Evolutionary conservation across 2,113 vertebrate species (phyloP).

Genomic region (Isichthys henryi): DNA sequence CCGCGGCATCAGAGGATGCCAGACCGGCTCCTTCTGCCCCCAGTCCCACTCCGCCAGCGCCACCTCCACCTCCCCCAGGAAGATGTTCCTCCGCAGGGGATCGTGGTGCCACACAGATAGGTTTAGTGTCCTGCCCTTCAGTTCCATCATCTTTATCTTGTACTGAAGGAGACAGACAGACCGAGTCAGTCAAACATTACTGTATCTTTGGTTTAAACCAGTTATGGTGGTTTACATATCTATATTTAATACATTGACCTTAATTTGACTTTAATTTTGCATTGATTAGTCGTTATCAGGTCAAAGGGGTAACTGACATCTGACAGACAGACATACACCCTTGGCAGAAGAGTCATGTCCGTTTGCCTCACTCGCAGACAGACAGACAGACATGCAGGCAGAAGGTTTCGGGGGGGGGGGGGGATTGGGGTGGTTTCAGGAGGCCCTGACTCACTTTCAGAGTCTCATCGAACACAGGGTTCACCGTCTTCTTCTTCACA

Average conservation of each 20-base stretch:
- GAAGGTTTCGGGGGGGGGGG: neutral
- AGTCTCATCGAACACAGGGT: slow-evolving; percentile 83
- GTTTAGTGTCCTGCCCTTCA: slow-evolving; percentile 76
- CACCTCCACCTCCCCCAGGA: slow-evolving; percentile 87
- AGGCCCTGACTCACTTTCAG: slow-evolving; percentile 63
- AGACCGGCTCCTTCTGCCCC: slow-evolving; percentile 63
- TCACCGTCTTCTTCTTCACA: slow-evolving; percentile 80
- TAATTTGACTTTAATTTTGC: neutral
- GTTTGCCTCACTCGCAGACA: neutral
- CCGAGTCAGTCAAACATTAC: neutral
- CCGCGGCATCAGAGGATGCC: slow-evolving; percentile 78
- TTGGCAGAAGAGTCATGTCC: neutral
- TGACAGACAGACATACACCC: neutral
- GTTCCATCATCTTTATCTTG: slow-evolving; percentile 69
- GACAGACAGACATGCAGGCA: neutral
- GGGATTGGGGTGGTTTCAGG: neutral
- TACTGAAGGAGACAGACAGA: slow-evolving; percentile 59
- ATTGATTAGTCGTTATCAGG: neutral
- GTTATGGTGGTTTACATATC: neutral
- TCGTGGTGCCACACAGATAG: slow-evolving; percentile 91
- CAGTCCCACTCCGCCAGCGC: slow-evolving; percentile 78
- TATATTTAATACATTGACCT: neutral
- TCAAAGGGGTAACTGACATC: neutral
- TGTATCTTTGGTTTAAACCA: neutral
- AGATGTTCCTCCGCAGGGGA: slow-evolving; percentile 78